Evolutionary conservation across 2,888 invertebrate species (phyloP).

Genomic region (Electrophaes corylata): DNA sequence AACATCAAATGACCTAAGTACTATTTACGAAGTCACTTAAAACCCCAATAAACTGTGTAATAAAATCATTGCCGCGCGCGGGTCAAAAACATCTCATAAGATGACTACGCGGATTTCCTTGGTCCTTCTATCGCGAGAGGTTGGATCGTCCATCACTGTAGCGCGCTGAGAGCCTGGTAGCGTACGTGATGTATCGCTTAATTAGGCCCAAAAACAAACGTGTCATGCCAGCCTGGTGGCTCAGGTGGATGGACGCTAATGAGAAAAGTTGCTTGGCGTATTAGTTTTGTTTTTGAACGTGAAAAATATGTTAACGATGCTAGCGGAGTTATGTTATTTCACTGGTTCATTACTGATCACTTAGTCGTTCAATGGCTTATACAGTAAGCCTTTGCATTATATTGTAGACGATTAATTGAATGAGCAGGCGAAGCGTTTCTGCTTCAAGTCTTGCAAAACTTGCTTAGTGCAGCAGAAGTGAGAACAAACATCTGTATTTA

Average conservation of each 20-base stretch:
- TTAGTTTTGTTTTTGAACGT: slow-evolving; percentile 20
- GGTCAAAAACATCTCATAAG: slow-evolving; percentile 39
- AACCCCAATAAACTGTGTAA: slow-evolving; percentile 37
- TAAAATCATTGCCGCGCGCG: slow-evolving; percentile 37
- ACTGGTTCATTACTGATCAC: background rate
- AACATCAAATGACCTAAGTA: slow-evolving; percentile 21
- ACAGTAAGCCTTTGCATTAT: no score
- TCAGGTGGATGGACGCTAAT: slow-evolving; percentile 31
- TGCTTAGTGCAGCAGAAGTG: no score
- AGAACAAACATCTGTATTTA: no score
- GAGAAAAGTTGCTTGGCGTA: slow-evolving; percentile 27
- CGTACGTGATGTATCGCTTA: slow-evolving; percentile 63
- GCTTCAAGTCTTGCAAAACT: no score
- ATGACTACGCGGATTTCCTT: slow-evolving; percentile 36
- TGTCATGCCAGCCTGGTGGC: slow-evolving; percentile 36
- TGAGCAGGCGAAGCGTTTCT: no score
- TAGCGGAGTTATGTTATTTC: background rate
- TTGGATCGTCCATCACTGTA: slow-evolving; percentile 39
- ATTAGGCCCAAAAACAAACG: slow-evolving; percentile 47
- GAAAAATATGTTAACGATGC: slow-evolving; percentile 6
- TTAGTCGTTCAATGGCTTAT: no score
- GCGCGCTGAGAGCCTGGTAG: slow-evolving; percentile 45
- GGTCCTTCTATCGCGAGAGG: slow-evolving; percentile 29
- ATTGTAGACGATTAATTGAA: no score
- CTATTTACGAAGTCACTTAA: slow-evolving; percentile 33